Conservation (phyloP, 2,113 vertebrate genomes). For the Vulpes lagopus region DNA sequence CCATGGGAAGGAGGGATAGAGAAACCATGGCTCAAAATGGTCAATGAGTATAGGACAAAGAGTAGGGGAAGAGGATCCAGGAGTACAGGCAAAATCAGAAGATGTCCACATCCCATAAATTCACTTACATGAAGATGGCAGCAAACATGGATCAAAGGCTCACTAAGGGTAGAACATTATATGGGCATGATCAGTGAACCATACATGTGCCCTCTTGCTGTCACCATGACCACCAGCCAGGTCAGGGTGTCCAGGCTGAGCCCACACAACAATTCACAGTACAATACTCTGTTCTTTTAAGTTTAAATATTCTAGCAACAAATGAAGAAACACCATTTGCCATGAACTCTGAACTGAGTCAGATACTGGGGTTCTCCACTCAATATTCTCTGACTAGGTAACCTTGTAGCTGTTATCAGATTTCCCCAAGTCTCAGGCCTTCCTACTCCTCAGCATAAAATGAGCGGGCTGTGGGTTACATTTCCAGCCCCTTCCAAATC, state of each 20-base stretch:
- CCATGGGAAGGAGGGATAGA: background rate
- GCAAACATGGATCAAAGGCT: background rate
- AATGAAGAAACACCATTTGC: background rate
- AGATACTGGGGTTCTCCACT: background rate
- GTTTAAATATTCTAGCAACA: background rate
- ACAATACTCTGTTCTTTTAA: background rate
- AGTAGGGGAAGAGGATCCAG: background rate
- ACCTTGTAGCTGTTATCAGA: background rate
- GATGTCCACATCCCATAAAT: background rate
- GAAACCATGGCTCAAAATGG: background rate
- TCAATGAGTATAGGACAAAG: background rate
- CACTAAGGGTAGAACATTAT: background rate
- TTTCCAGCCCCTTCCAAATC: background rate
- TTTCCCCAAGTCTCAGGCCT: background rate
- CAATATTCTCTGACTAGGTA: background rate
- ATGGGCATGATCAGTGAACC: background rate
- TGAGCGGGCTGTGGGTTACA: background rate
- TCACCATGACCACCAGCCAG: background rate
- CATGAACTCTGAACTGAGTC: background rate
- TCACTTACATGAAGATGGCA: background rate
- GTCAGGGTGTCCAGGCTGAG: background rate
- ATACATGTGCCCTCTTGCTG: background rate
- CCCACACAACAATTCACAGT: background rate
- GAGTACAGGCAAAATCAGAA: background rate
- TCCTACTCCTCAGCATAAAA: background rate